Evolutionary conservation across 2,888 invertebrate genomes (phyloP).

Genomic region (Machimus atricapillus): DNA sequence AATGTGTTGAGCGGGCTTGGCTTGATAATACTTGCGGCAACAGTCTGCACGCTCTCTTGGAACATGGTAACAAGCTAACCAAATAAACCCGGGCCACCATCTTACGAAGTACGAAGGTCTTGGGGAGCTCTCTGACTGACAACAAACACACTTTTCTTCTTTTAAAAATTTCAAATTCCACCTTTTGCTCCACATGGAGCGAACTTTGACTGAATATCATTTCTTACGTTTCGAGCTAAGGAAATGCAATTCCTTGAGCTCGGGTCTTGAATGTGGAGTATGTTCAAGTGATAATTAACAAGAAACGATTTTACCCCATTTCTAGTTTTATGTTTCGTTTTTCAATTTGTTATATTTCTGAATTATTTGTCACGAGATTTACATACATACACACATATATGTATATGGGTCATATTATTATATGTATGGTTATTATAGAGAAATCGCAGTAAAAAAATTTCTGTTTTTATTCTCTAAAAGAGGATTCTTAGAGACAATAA

Average conservation of each 20-base stretch:
- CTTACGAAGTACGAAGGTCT: background rate
- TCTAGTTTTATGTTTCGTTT: background rate
- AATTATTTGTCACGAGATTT: background rate
- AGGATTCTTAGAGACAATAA: too few species aligned
- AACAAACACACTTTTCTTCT: background rate
- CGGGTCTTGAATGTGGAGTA: background rate
- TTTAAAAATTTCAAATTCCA: background rate
- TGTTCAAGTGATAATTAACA: background rate
- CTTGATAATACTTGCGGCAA: background rate
- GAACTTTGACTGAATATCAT: background rate
- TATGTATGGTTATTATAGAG: too few species aligned
- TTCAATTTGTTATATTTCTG: background rate
- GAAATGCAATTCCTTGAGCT: background rate
- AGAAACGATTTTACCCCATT: background rate
- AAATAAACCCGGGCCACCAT: background rate
- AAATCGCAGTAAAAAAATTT: too few species aligned
- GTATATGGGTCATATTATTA: too few species aligned
- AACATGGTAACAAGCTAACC: constrained; percentile 5
- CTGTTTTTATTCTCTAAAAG: too few species aligned
- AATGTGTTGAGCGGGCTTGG: background rate
- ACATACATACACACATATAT: too few species aligned
- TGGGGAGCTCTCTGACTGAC: background rate
- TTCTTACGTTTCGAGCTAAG: background rate
- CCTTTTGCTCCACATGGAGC: background rate
- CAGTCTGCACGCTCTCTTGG: background rate